Evolutionary conservation across 2,888 invertebrate species (phyloP).

Genomic region (Clistopyga incitator): DNA sequence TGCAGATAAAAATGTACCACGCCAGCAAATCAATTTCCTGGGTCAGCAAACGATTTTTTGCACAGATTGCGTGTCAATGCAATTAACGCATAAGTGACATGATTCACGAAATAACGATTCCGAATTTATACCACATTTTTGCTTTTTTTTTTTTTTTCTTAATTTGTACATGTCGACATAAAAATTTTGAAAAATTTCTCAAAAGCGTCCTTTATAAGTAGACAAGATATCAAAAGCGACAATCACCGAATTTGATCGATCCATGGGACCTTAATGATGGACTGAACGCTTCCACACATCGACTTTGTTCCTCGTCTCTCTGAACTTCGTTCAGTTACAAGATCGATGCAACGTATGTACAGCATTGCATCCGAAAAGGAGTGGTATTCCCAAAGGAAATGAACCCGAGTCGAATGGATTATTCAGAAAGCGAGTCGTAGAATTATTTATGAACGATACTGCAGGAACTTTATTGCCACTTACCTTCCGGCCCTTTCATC

Average conservation of each 20-base stretch:
- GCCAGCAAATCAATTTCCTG: neutral
- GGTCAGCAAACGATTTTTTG: neutral
- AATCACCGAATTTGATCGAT: too few relatives aligned
- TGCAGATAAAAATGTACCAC: too few relatives aligned
- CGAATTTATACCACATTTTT: neutral
- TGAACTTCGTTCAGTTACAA: neutral
- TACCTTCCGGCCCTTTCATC: slow-evolving; percentile 28
- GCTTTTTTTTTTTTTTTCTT: neutral
- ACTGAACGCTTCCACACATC: too few relatives aligned
- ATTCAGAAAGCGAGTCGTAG: slow-evolving; percentile 38
- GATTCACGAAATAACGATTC: neutral
- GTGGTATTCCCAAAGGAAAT: slow-evolving; percentile 2
- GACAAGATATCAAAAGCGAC: too few relatives aligned
- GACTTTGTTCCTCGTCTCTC: neutral
- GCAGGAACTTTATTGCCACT: slow-evolving; percentile 59
- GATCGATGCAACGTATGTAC: neutral
- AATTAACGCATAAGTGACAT: too few relatives aligned
- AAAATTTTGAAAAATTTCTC: too few relatives aligned
- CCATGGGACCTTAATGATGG: too few relatives aligned
- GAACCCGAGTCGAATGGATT: slow-evolving; percentile 35
- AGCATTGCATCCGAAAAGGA: neutral
- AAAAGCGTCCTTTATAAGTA: too few relatives aligned
- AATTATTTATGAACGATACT: slow-evolving; percentile 60
- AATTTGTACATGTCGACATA: too few relatives aligned
- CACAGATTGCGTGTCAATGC: too few relatives aligned